Evolutionary conservation across 2,797 vertebrate species (phyloP), one percentile per base, ranked within the genome.

Genomic region (Lacerta agilis): DNA sequence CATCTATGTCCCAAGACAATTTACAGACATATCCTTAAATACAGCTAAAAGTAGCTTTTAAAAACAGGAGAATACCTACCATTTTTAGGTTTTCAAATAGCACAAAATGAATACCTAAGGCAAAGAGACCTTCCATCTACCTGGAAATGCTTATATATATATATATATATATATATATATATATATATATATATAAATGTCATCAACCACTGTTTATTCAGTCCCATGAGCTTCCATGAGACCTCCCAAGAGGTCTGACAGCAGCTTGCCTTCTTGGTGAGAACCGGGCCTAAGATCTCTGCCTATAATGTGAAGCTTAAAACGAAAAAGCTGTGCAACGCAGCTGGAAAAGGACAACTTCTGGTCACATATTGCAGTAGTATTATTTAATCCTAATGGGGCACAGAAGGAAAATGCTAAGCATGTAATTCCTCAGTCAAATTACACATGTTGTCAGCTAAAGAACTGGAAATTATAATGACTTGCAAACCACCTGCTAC

Each of bases 401-500:
- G 67, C 88, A 81, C 81, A 94, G 84, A 79, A 83, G 90, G 86
- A 94, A 93, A 91, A 83, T 84, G 43, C 18, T 67, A 76, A 92
- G 93, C 91, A 69, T 93, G 87, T 89, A 94, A 95, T 91, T 91
- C 93, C 79, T 91, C 88, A 93, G 89, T 90, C 89, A 80, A 94
- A 96, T 95, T 91, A 93, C 86, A 93, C 83, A 94, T 90, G 36
- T 66, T 89, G 94, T 93, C 91, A 95, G 92, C 88, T 84, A 82
- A 41, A 84, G 93, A 90, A 94, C 94, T 90, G 73, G 79, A 83
- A 95, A 93, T 92, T 87, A 93, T 90, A 94, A 96, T 90, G 92
- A 92, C 93, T 95, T 93, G 91, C 92, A 94, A 95, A 86, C 93
- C 86, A 93, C 88, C 84, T 94, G 83, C 89, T 93, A 78, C 92